Evolutionary conservation across 2,113 vertebrate genomes (phyloP).

Genomic region (Taurulus bubalis): DNA sequence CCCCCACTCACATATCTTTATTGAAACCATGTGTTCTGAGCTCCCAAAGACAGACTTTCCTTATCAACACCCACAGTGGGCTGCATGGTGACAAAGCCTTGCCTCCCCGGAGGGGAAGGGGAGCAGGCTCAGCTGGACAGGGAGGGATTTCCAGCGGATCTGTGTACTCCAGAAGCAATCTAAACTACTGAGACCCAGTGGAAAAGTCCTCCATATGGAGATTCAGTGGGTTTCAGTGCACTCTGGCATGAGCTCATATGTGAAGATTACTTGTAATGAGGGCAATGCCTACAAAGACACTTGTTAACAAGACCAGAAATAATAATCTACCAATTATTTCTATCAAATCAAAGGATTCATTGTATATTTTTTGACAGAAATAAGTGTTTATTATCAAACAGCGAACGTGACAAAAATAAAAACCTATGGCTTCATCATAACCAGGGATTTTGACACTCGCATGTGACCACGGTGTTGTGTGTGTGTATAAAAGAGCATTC

Average conservation of each 20-base stretch:
- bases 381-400: neutral
- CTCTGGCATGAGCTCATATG: slow-evolving; percentile 4
- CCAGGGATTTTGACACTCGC: neutral
- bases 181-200: neutral
- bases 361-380: neutral
- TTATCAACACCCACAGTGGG: slow-evolving; percentile 73
- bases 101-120: slow-evolving; percentile 65
- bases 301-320: neutral
- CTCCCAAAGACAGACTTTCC: slow-evolving; percentile 60
- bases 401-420: neutral
- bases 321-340: neutral
- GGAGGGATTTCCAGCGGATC: slow-evolving; percentile 23
- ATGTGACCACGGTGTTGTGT: neutral
- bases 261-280: slow-evolving; percentile 18
- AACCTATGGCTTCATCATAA: neutral
- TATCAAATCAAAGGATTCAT: neutral
- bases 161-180: neutral
- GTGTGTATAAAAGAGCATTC: neutral
- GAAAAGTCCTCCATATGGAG: neutral
- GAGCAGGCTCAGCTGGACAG: slow-evolving; percentile 49
- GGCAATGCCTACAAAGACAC: slow-evolving; percentile 12
- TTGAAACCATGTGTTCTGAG: slow-evolving; percentile 78
- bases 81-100: slow-evolving; percentile 62
- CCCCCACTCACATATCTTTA: slow-evolving; percentile 61
- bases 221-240: neutral